Conservation (phyloP, 2,113 vertebrate species). For the Centropus unirufus region DNA sequence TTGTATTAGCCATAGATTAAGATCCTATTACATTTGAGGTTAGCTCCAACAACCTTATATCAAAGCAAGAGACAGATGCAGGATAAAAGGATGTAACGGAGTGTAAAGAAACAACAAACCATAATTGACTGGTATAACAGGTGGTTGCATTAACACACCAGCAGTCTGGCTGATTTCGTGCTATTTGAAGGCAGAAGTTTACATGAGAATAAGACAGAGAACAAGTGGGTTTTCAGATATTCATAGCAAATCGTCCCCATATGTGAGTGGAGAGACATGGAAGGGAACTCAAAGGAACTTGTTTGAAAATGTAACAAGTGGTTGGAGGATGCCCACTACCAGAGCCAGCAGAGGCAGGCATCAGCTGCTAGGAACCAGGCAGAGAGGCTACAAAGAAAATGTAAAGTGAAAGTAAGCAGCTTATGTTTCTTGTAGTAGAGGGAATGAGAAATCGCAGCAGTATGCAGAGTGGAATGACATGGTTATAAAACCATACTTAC, state of each 20-base stretch:
- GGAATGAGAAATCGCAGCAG: not conserved
- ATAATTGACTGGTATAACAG: slow-evolving; percentile 30
- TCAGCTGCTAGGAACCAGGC: not conserved
- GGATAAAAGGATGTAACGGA: not conserved
- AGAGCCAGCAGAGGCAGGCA: not conserved
- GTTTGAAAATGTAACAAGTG: not conserved
- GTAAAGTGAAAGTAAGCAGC: not conserved
- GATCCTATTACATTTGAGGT: not conserved
- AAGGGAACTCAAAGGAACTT: not conserved
- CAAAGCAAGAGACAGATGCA: not conserved
- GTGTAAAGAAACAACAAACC: not conserved
- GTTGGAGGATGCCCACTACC: not conserved
- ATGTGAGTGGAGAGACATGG: not conserved
- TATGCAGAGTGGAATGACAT: not conserved
- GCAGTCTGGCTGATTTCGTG: not conserved
- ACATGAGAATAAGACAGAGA: not conserved
- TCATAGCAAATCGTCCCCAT: not conserved
- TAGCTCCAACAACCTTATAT: not conserved
- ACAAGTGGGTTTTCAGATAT: not conserved
- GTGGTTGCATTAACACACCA: slow-evolving; percentile 47
- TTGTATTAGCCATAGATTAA: not conserved
- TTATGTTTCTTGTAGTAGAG: not conserved
- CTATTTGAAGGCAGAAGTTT: not conserved
- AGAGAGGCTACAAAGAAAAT: not conserved
- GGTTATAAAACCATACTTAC: not conserved